These are phyloP conservation scores for Pollenia amentaria DNA, from an alignment of 2,888 invertebrate species.

Conservation along the genomic window DNA sequence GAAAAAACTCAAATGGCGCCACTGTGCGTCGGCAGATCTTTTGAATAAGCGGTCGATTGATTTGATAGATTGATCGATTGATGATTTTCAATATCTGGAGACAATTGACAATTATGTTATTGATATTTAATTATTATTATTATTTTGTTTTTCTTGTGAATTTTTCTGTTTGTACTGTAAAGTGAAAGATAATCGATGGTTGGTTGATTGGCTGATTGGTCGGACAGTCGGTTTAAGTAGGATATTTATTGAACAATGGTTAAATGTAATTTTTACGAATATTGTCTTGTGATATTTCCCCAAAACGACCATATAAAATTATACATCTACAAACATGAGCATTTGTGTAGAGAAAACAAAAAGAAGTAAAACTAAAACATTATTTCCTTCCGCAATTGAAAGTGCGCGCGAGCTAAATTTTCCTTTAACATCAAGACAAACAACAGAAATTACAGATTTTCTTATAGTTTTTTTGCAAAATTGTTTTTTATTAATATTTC, in stretches of 20 bases:
- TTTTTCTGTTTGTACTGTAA: constrained; percentile 30
- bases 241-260: constrained; percentile 55
- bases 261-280: constrained; percentile 44
- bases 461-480: neutral
- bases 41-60: constrained; percentile 11
- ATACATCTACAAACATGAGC: neutral
- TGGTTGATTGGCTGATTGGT: constrained; percentile 4
- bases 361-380: constrained; percentile 37
- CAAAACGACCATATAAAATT: constrained; percentile 13
- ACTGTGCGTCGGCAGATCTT: constrained; percentile 35
- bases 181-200: constrained; percentile 68
- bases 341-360: neutral
- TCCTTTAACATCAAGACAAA: constrained; percentile 6
- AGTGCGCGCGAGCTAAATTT: constrained; percentile 22
- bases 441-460: constrained; percentile 16
- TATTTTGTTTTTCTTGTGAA: constrained; percentile 6
- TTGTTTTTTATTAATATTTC: constrained; percentile 15
- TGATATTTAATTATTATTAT: constrained; percentile 55
- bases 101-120: constrained; percentile 61
- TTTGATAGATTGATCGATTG: constrained; percentile 31
- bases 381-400: constrained; percentile 69
- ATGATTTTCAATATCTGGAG: constrained; percentile 36
- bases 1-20: too few species aligned
- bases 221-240: constrained; percentile 2
- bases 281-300: constrained; percentile 57